Evolutionary conservation across 2,797 vertebrate species (phyloP).

Genomic region (Podargus strigoides): DNA sequence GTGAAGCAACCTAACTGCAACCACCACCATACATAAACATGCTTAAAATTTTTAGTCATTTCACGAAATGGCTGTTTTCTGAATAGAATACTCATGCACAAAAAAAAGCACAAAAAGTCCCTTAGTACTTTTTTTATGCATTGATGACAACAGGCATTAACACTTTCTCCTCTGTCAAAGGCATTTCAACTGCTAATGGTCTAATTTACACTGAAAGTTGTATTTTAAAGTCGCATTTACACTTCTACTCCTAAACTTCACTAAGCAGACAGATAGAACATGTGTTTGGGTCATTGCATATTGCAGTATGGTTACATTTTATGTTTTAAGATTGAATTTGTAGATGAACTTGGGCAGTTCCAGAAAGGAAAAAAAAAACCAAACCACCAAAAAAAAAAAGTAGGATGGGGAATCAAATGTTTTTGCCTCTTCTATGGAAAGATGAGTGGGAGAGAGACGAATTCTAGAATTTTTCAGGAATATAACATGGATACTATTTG

Average conservation of each 20-base stretch:
- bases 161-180: not conserved
- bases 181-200: not conserved
- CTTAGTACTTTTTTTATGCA: not conserved
- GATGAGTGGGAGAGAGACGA: not conserved
- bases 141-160: not conserved
- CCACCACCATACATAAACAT: not conserved
- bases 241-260: not conserved
- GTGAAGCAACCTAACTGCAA: not conserved
- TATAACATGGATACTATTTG: rapidly evolving
- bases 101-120: rapidly evolving
- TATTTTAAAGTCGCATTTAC: not conserved
- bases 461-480: not conserved
- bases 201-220: not conserved
- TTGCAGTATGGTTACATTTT: not conserved
- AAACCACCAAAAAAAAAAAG: too few species aligned
- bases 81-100: not conserved
- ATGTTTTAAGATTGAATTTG: not conserved
- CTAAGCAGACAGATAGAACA: not conserved
- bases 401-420: not conserved
- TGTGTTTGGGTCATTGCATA: not conserved
- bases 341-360: not conserved
- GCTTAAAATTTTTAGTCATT: not conserved
- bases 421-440: not conserved
- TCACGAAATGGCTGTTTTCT: not conserved
- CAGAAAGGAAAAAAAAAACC: not conserved